Conservation (phyloP, 1,140 invertebrate species). For the Sminthurinus signatus region DNA sequence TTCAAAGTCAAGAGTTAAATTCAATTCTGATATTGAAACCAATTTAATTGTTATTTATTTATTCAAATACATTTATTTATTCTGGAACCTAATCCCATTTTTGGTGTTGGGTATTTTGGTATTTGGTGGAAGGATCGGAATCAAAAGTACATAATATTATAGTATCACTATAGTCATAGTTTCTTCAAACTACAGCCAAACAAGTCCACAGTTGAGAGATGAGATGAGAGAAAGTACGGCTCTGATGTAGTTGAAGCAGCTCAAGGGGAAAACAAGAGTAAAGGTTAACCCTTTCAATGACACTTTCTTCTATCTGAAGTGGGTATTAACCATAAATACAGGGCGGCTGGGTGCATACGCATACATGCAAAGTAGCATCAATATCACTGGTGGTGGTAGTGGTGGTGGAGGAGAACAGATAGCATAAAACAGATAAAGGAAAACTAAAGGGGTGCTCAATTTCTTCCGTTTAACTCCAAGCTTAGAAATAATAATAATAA, state of each 20-base stretch:
- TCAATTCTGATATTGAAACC: slow-evolving; percentile 26
- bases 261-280: slow-evolving; percentile 4
- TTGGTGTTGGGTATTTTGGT: not conserved
- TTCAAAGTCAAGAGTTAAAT: slow-evolving; percentile 7
- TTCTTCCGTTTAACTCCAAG: no score
- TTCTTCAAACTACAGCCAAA: no score
- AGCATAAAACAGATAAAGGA: slow-evolving; percentile 11
- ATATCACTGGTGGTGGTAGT: no score
- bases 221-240: no score
- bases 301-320: not conserved
- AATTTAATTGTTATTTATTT: slow-evolving; percentile 20
- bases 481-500: no score
- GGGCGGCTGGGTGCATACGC: not conserved
- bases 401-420: no score
- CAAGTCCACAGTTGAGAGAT: no score
- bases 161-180: no score
- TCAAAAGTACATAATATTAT: no score
- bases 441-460: not conserved
- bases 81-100: slow-evolving; percentile 3
- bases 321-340: not conserved
- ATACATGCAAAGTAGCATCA: slow-evolving; percentile 4
- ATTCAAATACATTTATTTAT: slow-evolving; percentile 32
- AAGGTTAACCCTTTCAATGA: slow-evolving; percentile 24
- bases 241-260: not conserved
- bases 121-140: no score